Base-by-base conservation (phyloP, 2,888 invertebrate genomes). In the Cetonia aurata region DNA sequence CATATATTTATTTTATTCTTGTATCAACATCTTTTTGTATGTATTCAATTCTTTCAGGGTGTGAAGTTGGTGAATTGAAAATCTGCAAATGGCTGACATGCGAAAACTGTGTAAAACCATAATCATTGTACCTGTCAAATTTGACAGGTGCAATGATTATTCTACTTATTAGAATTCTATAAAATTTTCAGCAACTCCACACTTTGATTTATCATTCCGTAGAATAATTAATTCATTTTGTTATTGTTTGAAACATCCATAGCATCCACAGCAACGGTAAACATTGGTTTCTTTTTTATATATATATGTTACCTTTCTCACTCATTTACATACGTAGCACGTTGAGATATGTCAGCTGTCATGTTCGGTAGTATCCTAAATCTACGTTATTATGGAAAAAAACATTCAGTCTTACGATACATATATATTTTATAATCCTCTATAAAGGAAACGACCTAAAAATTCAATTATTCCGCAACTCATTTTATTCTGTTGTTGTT, bases 271-370 rank as follows among this genome's bases (percentile, higher is more conserved):
- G 37, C 4, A 8, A 6, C 10, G 37, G 37, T 42, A 31, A 13
- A 13, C 3, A 33, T 13, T 56, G 25, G 37, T 42, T 33, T 33
- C 50, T 41, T 19, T 31, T 50, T 53, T 66, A n/a, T n/a, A n/a
- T n/a, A n/a, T 41, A 1, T 66, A 42, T 55, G 17, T 55, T 33
- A 42, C 13, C 12, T 33, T 25, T 46, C 46, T 66, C 41, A 37
- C 41, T 52, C 37, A 6, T 66, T 62, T 53, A 25, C 48, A 60
- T 9, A 37, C 37, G 6, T 37, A 53, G 55, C 41, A 65, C 53
- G 67, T 68, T 46, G 75, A 77, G 79, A 79, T 79, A 79, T 79
- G 79, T 79, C 73, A 75, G 73, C 75, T 76, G 67, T 73, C 74
- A 69, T 72, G 69, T 68, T 74, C 50, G 50, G 62, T 76, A 73